Percentiles rank a stretch among this genome's conserved stretches.
phyloP scores from a whole-genome alignment of 2,888 invertebrate species.

The Apotomis turbidana region DNA sequence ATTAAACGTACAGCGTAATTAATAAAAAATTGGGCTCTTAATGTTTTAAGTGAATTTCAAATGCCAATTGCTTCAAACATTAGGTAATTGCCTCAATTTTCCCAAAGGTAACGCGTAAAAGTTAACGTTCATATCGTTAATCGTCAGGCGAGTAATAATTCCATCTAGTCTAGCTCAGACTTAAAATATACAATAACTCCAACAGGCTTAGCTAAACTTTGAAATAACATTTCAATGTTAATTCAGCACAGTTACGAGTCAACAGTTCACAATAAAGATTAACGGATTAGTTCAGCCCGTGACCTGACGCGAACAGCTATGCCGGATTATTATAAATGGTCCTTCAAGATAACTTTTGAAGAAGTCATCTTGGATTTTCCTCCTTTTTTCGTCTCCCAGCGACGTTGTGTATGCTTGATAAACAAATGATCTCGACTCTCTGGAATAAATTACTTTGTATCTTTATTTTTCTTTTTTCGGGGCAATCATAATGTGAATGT shows the following conservation, averaged over 20 bases:
- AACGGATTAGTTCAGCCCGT: conserved; percentile 37
- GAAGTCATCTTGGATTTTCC: conserved; percentile 39
- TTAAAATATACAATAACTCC: neutral
- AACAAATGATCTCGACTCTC: conserved; percentile 38
- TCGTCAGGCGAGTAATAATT: neutral
- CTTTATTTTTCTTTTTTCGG: conserved; percentile 35
- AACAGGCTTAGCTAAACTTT: conserved; percentile 6
- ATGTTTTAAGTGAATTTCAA: no score
- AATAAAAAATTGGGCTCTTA: no score
- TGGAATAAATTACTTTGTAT: conserved; percentile 40
- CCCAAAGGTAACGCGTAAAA: no score
- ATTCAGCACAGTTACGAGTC: conserved; percentile 19
- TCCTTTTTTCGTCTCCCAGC: conserved; percentile 23
- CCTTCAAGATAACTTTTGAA: conserved; percentile 42
- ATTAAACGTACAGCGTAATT: no score
- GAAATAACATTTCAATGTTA: conserved; percentile 30
- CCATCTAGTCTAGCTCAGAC: neutral
- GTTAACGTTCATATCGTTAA: neutral
- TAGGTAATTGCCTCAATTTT: no score
- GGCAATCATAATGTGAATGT: conserved; percentile 36
- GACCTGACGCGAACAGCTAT: conserved; percentile 36
- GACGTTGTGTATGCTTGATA: conserved; percentile 34
- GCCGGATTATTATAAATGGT: conserved; percentile 43
- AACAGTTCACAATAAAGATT: conserved; percentile 38
- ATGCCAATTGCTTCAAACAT: no score